Conservation (phyloP, 2,113 vertebrate genomes). For the Setophaga kirtlandii region DNA sequence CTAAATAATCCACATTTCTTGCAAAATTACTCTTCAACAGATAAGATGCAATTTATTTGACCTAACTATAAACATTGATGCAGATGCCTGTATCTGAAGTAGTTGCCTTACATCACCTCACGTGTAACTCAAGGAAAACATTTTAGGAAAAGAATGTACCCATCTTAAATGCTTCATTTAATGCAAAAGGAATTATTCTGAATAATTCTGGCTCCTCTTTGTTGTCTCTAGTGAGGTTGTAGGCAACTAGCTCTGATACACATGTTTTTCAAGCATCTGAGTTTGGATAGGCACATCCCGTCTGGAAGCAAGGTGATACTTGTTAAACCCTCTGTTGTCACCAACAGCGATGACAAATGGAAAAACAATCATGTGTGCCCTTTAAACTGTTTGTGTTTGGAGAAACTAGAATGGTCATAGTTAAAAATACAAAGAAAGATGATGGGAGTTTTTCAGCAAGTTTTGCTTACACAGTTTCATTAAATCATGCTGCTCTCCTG, state of each 20-base stretch:
- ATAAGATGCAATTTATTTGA: background rate
- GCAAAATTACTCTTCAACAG: background rate
- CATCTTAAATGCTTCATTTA: background rate
- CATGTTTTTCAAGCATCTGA: background rate
- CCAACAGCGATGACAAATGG: background rate
- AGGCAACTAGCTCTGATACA: background rate
- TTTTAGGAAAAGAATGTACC: background rate
- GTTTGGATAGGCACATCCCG: background rate
- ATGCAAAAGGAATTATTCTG: background rate
- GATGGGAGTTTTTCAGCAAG: background rate
- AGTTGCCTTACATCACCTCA: background rate
- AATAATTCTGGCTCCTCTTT: background rate
- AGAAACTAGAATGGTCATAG: background rate
- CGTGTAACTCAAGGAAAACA: background rate
- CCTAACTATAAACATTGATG: background rate
- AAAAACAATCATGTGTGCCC: background rate
- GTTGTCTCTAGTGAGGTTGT: background rate
- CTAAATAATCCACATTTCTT: background rate
- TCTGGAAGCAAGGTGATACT: background rate
- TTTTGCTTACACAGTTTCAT: background rate
- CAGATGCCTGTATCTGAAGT: background rate
- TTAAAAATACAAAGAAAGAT: background rate
- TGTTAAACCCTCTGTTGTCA: background rate
- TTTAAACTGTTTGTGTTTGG: background rate
- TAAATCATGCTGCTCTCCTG: background rate